Evolutionary conservation across 1,140 invertebrate genomes (phyloP), one percentile per base, ranked within the genome.

Genomic region (Octopus sinensis): DNA sequence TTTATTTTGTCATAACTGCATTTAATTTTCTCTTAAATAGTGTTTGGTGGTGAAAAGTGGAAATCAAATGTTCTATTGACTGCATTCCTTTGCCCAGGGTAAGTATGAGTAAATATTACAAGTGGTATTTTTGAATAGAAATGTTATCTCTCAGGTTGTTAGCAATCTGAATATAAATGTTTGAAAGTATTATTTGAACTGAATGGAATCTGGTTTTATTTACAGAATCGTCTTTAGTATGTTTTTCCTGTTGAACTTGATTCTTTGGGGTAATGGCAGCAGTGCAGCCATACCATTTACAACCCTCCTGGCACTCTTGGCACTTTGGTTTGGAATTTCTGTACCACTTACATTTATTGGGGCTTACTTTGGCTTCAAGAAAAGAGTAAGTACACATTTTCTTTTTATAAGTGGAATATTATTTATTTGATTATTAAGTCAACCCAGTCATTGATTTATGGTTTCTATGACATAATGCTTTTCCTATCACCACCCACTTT

Each of bases 251-350:
- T 95, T 99, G 93, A 99, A 99, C 91, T 92, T 99, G 78, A 94
- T 99, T 77, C 92, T 99, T 77, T 99, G 97, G 97, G 94, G 93
- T 23, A 95, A 99, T 88, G 95, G 94, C 56, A 98, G 96, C 86
- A 98, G 97, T 73, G 98, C 97, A 6, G 96, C 98, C 56, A 94
- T 99, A 30, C 97, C 98, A 6, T 99, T 99, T 91, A 96, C 95
- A 54, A 99, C 98, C n/a, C 92, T 99, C n/a, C 90, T 99, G 56
- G 97, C 96, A n/a, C 92, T 99, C 54, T 91, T 99, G 77, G 95
- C 96, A 4, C 92, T 99, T 6, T 99, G 98, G 98, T 97, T 99
- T 91, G 94, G 97, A 81, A 96, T 99, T n/a, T 99, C 97, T 4
- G 95, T 98, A 68, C 98, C 98, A 6, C 93, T 99, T 56, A 99